These are phyloP conservation scores for Cerceris rybyensis DNA, from an alignment of 2,888 invertebrate genomes.

Conservation along the genomic window DNA sequence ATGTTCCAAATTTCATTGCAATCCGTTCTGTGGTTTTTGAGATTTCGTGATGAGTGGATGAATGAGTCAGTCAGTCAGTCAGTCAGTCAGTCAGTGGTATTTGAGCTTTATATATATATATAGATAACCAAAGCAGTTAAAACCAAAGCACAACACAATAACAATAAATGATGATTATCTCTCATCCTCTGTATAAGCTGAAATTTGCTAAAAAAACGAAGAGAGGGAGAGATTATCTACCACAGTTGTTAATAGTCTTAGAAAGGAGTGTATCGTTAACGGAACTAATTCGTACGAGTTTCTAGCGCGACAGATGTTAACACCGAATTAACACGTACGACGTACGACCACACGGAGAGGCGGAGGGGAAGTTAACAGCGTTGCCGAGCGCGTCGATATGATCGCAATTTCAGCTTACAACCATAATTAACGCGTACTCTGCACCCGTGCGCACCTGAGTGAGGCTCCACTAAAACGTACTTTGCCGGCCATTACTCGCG, in stretches of 20 bases:
- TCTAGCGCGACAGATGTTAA: slow-evolving; percentile 57
- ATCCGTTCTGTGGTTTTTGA: too few species aligned
- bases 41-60: too few species aligned
- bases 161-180: too few species aligned
- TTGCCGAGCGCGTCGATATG: slow-evolving; percentile 60
- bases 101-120: too few species aligned
- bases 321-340: slow-evolving; percentile 60
- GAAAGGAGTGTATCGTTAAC: slow-evolving; percentile 16
- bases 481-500: slow-evolving; percentile 59
- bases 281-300: slow-evolving; percentile 33
- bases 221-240: too few species aligned
- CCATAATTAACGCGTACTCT: slow-evolving; percentile 65
- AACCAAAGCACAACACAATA: too few species aligned
- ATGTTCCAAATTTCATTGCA: too few species aligned
- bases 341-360: slow-evolving; percentile 33
- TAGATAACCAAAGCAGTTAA: too few species aligned
- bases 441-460: slow-evolving; percentile 46
- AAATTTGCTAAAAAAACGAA: too few species aligned
- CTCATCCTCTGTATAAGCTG: too few species aligned
- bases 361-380: slow-evolving; percentile 58
- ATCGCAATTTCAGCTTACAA: slow-evolving; percentile 69
- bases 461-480: slow-evolving; percentile 57
- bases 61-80: too few species aligned
- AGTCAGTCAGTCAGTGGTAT: too few species aligned
- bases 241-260: background rate